phyloP scores from a whole-genome alignment of 1,140 invertebrate species.

The Parapsyche elsis region DNA sequence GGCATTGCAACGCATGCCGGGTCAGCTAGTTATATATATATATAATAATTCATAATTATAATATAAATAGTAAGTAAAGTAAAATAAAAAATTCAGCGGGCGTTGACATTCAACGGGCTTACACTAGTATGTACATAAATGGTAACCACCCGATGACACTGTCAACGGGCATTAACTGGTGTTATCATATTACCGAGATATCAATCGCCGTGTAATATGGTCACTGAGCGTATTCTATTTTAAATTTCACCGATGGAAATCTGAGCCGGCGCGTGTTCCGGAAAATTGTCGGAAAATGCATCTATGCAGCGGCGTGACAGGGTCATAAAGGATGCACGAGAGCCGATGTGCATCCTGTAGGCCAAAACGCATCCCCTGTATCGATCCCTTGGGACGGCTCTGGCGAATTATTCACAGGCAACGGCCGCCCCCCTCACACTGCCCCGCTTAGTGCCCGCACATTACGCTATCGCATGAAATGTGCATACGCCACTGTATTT shows the following conservation, averaged over 20 bases:
- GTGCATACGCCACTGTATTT: slow-evolving; percentile 10
- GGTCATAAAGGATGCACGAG: slow-evolving; percentile 18
- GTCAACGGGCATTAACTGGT: too few relatives aligned
- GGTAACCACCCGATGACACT: too few relatives aligned
- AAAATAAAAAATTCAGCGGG: too few relatives aligned
- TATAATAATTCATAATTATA: too few relatives aligned
- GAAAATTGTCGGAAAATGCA: background rate
- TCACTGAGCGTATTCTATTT: too few relatives aligned
- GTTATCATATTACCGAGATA: too few relatives aligned
- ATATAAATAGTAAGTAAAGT: too few relatives aligned
- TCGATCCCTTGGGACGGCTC: slow-evolving; percentile 10
- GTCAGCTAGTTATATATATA: too few relatives aligned
- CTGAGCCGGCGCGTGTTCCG: background rate
- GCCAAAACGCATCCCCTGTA: slow-evolving; percentile 24
- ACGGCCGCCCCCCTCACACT: background rate
- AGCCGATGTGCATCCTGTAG: slow-evolving; percentile 9
- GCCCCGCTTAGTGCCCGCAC: background rate
- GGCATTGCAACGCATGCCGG: too few relatives aligned
- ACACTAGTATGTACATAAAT: too few relatives aligned
- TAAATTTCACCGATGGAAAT: background rate
- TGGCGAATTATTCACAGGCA: slow-evolving; percentile 12
- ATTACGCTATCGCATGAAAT: background rate
- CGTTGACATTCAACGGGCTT: too few relatives aligned
- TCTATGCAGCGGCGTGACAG: background rate
- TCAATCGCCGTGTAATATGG: too few relatives aligned